Evolutionary conservation across 2,113 vertebrate genomes (phyloP).

Genomic region (Nannobrachium achirus): DNA sequence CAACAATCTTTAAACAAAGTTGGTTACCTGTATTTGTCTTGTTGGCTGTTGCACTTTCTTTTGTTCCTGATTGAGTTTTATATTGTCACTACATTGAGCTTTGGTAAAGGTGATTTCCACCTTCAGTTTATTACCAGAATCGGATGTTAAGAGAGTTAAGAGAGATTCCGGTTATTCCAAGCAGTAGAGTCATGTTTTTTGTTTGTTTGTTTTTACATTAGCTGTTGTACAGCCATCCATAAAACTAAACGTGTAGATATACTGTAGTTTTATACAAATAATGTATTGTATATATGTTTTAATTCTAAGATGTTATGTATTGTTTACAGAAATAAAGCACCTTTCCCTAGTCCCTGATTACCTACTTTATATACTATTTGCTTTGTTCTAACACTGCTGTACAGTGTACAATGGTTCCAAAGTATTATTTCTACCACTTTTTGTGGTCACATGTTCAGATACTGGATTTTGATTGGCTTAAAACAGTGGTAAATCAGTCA

Average conservation of each 20-base stretch:
- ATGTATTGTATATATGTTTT: slow-evolving; percentile 59
- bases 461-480: too few relatives aligned
- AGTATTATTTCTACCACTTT: too few relatives aligned
- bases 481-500: too few relatives aligned
- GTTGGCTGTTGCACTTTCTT: slow-evolving; percentile 1
- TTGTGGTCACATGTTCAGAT: too few relatives aligned
- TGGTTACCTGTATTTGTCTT: slow-evolving; percentile 33
- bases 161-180: slow-evolving; percentile 23
- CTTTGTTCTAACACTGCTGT: not conserved
- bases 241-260: slow-evolving; percentile 58
- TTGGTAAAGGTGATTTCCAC: not conserved
- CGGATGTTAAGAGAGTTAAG: slow-evolving; percentile 12
- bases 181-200: too few relatives aligned
- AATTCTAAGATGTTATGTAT: slow-evolving; percentile 44
- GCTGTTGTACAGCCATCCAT: slow-evolving; percentile 61
- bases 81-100: slow-evolving; percentile 18
- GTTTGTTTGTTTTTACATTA: slow-evolving; percentile 48
- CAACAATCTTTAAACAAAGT: slow-evolving; percentile 22
- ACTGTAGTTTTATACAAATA: slow-evolving; percentile 68
- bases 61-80: slow-evolving; percentile 24
- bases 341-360: slow-evolving; percentile 42
- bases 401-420: too few relatives aligned
- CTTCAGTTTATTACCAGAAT: slow-evolving; percentile 23
- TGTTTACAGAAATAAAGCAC: slow-evolving; percentile 77
- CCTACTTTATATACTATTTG: not conserved